phyloP scores from a whole-genome alignment of 2,888 invertebrate genomes.

The Habroteleia sp. region DNA sequence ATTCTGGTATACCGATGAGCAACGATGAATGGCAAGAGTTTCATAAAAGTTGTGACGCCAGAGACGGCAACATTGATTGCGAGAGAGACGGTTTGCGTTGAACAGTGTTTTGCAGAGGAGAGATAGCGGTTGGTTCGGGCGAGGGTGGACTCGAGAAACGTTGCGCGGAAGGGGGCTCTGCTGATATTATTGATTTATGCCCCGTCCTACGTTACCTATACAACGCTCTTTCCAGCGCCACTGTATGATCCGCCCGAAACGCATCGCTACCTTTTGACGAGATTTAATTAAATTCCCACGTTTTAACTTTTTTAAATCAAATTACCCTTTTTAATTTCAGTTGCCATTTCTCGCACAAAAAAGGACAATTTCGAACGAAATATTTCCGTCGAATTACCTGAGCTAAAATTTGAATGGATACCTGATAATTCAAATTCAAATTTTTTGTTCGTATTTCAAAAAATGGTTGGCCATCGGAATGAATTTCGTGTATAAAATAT shows the following conservation, averaged over 20 bases:
- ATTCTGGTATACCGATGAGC: slow-evolving; percentile 42
- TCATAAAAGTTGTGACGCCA: slow-evolving; percentile 65
- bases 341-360: background rate
- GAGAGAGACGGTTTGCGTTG: slow-evolving; percentile 75
- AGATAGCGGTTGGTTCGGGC: slow-evolving; percentile 64
- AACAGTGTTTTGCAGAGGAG: slow-evolving; percentile 70
- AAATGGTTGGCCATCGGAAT: background rate
- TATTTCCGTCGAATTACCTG: slow-evolving; percentile 4
- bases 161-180: slow-evolving; percentile 77
- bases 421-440: slow-evolving; percentile 3
- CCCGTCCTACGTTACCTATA: slow-evolving; percentile 79
- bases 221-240: slow-evolving; percentile 68
- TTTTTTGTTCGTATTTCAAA: background rate
- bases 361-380: too few species aligned
- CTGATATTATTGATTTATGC: slow-evolving; percentile 85
- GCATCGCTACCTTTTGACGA: slow-evolving; percentile 63
- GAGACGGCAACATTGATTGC: slow-evolving; percentile 79
- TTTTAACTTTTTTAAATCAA: slow-evolving; percentile 9
- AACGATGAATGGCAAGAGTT: slow-evolving; percentile 61
- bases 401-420: background rate
- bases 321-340: background rate
- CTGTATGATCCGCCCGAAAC: slow-evolving; percentile 71
- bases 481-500: slow-evolving; percentile 16
- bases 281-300: slow-evolving; percentile 30
- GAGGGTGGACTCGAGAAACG: slow-evolving; percentile 69